Conservation (phyloP, 1,140 invertebrate genomes). For the Chlorops oryzae region DNA sequence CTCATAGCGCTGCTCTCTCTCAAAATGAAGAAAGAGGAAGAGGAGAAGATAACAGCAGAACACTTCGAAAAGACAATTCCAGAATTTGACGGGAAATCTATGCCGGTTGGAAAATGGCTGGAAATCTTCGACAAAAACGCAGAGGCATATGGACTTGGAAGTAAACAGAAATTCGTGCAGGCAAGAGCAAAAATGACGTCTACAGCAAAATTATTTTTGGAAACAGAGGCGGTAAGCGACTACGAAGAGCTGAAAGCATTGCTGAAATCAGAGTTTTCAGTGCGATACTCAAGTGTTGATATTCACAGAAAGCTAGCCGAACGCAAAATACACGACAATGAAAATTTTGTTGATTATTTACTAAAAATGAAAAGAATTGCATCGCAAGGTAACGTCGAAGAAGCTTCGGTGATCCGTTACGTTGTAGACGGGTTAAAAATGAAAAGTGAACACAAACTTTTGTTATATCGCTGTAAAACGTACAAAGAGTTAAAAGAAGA, state of each 20-base stretch:
- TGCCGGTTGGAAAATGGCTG: neutral
- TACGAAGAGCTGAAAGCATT: neutral
- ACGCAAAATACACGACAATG: neutral
- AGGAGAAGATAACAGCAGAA: too few relatives aligned
- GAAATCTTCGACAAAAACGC: constrained; percentile 1
- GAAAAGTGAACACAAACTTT: too few relatives aligned
- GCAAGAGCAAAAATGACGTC: constrained; percentile 1
- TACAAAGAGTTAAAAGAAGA: neutral
- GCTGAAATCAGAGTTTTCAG: neutral
- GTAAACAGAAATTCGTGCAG: constrained; percentile 4
- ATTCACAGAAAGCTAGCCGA: neutral
- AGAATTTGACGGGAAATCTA: too few relatives aligned
- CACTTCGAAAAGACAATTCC: too few relatives aligned
- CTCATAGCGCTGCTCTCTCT: too few relatives aligned
- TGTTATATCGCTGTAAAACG: too few relatives aligned
- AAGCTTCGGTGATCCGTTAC: too few relatives aligned
- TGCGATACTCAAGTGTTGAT: neutral
- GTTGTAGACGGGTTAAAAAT: too few relatives aligned
- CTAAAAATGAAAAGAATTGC: neutral
- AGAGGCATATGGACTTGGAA: too few relatives aligned
- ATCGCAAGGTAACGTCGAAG: too few relatives aligned
- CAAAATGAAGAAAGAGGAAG: too few relatives aligned
- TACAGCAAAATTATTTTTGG: constrained; percentile 5
- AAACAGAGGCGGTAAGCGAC: neutral
- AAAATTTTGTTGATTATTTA: constrained; percentile 1